A percentile compares a stretch with the other conserved stretches of the same genome.
Conservation (phyloP, 2,888 invertebrate genomes). For the Hydroisotoma schaefferi region DNA sequence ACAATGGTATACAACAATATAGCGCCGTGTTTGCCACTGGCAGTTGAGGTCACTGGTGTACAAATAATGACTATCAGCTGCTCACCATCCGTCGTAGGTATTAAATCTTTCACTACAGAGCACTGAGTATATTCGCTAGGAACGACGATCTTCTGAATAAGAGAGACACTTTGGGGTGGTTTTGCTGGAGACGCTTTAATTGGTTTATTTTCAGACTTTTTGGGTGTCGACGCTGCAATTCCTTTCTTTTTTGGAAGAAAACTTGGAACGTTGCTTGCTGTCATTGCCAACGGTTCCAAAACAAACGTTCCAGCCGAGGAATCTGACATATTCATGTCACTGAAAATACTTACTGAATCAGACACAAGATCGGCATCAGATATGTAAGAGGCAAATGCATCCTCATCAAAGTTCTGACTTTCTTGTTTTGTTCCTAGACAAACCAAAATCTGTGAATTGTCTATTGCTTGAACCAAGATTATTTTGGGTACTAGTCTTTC, state of each 20-base stretch:
- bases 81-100: slow-evolving; percentile 37
- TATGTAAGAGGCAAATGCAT: slow-evolving; percentile 41
- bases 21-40: slow-evolving; percentile 50
- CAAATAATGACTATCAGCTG: slow-evolving; percentile 13
- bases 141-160: slow-evolving; percentile 37
- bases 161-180: slow-evolving; percentile 21
- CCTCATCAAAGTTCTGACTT: slow-evolving; percentile 36
- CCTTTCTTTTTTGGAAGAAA: slow-evolving; percentile 21
- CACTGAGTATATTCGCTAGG: slow-evolving; percentile 39
- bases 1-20: slow-evolving; percentile 60
- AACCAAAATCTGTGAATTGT: background rate
- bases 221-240: slow-evolving; percentile 15
- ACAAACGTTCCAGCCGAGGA: slow-evolving; percentile 36
- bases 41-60: slow-evolving; percentile 7
- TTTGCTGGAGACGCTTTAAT: slow-evolving; percentile 9
- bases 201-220: slow-evolving; percentile 21
- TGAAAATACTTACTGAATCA: slow-evolving; percentile 44
- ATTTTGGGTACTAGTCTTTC: background rate
- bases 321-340: slow-evolving; percentile 48
- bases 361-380: slow-evolving; percentile 43
- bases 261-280: slow-evolving; percentile 7
- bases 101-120: slow-evolving; percentile 23
- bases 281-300: slow-evolving; percentile 19
- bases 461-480: background rate
- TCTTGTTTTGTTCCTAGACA: slow-evolving; percentile 45